Percentiles rank a stretch among this genome's conserved stretches.
Conservation (phyloP, 1,140 invertebrate genomes). For the Hirudo medicinalis region DNA sequence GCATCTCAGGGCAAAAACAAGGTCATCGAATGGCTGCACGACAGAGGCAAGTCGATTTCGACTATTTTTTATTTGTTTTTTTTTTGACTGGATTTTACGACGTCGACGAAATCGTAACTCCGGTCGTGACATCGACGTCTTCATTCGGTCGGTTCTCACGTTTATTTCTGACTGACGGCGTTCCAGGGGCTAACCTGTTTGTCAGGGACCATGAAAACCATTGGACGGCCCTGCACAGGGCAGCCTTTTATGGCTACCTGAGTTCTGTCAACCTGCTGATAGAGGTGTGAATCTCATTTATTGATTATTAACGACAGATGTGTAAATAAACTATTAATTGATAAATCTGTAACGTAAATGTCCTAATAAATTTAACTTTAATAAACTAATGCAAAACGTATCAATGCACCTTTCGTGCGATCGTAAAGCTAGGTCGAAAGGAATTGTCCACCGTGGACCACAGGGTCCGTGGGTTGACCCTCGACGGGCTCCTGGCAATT, state of each 20-base stretch:
- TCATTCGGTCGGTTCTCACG: background rate
- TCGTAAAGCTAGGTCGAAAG: too few relatives aligned
- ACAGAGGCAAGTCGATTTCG: slow-evolving; percentile 37
- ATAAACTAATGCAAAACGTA: background rate
- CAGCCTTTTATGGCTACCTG: slow-evolving; percentile 62
- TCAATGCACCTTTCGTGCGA: too few relatives aligned
- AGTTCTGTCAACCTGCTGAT: slow-evolving; percentile 51
- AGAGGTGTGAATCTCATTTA: slow-evolving; percentile 39
- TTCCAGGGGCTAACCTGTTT: slow-evolving; percentile 45
- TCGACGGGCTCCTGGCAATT: too few relatives aligned
- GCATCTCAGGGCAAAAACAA: slow-evolving; percentile 51
- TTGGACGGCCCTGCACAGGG: slow-evolving; percentile 59
- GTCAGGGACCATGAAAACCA: slow-evolving; percentile 56
- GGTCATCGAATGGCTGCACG: slow-evolving; percentile 55
- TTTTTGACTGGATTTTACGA: background rate
- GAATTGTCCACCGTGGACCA: too few relatives aligned
- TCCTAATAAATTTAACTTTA: too few relatives aligned
- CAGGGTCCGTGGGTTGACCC: too few relatives aligned
- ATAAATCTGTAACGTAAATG: too few relatives aligned
- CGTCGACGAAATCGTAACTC: too few relatives aligned
- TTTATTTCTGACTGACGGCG: background rate
- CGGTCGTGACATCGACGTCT: too few relatives aligned
- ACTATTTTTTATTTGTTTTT: too few relatives aligned
- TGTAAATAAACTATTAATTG: too few relatives aligned
- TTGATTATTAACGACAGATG: background rate